phyloP scores from a whole-genome alignment of 2,113 vertebrate genomes.

The Synodontis membranacea region DNA sequence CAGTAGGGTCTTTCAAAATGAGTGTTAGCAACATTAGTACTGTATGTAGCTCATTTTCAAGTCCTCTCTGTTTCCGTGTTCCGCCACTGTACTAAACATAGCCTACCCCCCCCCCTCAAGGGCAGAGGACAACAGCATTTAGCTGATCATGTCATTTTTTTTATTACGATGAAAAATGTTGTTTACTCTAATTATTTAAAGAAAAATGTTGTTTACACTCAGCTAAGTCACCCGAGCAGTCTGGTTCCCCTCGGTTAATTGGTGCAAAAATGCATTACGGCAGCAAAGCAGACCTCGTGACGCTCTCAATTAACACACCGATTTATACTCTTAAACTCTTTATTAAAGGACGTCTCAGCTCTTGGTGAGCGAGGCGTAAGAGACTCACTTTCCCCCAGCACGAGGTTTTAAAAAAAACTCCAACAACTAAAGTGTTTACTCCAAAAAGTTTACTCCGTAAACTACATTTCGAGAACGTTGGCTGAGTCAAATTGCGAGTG shows the following conservation, averaged over 20 bases:
- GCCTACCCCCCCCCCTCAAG: neutral
- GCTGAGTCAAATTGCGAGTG: neutral
- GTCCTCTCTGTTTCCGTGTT: neutral
- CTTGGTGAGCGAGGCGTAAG: neutral
- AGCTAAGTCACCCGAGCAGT: neutral
- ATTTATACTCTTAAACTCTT: constrained; percentile 15
- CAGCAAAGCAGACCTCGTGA: neutral
- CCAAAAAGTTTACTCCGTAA: neutral
- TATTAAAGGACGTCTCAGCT: neutral
- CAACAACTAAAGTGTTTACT: constrained; percentile 13
- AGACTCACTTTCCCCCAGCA: neutral
- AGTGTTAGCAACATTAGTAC: neutral
- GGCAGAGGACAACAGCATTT: constrained; percentile 2
- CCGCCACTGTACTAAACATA: neutral
- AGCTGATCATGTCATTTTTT: constrained; percentile 4
- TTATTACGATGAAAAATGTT: constrained; percentile 7
- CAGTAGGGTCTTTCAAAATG: neutral
- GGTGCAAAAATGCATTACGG: constrained; percentile 9
- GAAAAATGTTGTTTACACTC: neutral
- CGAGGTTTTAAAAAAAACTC: neutral
- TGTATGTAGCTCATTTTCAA: constrained; percentile 13
- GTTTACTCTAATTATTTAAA: constrained; percentile 28
- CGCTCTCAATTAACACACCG: constrained; percentile 15
- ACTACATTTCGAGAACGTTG: neutral
- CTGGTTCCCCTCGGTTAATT: constrained; percentile 24